Evolutionary conservation across 2,113 vertebrate genomes (phyloP).

Genomic region (Platichthys stellatus): DNA sequence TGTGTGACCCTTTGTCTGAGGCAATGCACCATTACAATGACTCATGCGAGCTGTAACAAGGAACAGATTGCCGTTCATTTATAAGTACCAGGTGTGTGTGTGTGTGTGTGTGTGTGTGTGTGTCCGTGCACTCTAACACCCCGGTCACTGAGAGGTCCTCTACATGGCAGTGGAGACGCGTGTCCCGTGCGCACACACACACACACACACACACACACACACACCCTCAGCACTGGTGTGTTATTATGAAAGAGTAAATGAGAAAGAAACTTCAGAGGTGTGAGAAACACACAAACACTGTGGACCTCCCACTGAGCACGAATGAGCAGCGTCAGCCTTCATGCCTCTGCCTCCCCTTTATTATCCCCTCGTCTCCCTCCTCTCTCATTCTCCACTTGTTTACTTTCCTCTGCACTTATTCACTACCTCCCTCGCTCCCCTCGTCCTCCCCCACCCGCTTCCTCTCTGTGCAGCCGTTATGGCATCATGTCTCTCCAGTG

Average conservation of each 20-base stretch:
- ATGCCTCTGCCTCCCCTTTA: constrained; percentile 45
- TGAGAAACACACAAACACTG: constrained; percentile 40
- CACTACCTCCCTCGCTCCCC: constrained; percentile 1
- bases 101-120: constrained; percentile 8
- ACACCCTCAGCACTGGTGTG: constrained; percentile 7
- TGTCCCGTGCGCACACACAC: not conserved
- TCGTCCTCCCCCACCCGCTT: not conserved
- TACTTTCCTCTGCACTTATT: constrained; percentile 42
- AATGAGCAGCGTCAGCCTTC: constrained; percentile 63
- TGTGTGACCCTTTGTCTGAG: constrained; percentile 26
- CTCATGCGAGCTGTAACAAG: constrained; percentile 43
- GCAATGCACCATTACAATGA: constrained; percentile 32
- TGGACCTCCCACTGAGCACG: constrained; percentile 51
- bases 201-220: constrained; percentile 21
- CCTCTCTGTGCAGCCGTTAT: constrained; percentile 26
- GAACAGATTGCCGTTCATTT: constrained; percentile 51
- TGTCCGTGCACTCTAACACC: not conserved
- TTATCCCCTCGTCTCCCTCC: constrained; percentile 57
- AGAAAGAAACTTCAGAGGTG: constrained; percentile 60
- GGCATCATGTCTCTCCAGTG: constrained; percentile 3
- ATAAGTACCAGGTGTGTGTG: constrained; percentile 12
- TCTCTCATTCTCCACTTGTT: constrained; percentile 53
- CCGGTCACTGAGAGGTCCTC: constrained; percentile 18
- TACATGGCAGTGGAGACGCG: not conserved
- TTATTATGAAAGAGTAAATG: constrained; percentile 38